Base-by-base conservation (phyloP, 2,888 invertebrate genomes). In the Chrysopilus asiliformis region DNA sequence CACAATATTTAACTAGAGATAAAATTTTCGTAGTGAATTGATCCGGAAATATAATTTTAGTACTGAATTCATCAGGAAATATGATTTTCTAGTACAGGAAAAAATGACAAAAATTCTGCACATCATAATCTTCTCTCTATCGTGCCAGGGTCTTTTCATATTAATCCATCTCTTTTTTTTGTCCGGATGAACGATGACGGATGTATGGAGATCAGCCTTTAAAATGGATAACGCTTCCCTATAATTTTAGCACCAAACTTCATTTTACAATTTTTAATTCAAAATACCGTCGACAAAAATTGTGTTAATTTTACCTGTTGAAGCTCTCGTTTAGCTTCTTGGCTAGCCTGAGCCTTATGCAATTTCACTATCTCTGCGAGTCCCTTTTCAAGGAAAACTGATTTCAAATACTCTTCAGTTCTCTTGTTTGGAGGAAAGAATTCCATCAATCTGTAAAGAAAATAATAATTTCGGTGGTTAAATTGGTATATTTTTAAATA, bases 371-470 rank as follows among this genome's bases (percentile, higher is more conserved):
- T 75, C 61, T 84, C 82, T 35, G 74, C 75, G 46, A 90, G 72
- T 17, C 82, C 86, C 51, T 80, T 79, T 39, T 81, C 76, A 49
- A 76, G 76, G 67, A 89, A 89, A 51, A 78, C 72, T 49, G 78
- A 66, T 52, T 79, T 76, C 63, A 93, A 81, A 61, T 82, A 79
- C 53, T 86, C 87, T 65, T 86, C 86, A 54, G 84, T 86, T 58
- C 93, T 79, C 57, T 91, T 93, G 66, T 90, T 93, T 54, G 83
- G 74, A 45, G 94, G 94, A 59, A 94, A 81, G 68, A 93, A 89
- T 65, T 93, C 91, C 78, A 86, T 76, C 58, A 90, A 66, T 60
- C 86, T 86, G 52, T 20, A 45, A 49, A 37, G 15, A 30, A 29
- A 6, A 13, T 20, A 29, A 10, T 13, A 26, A 26, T 2, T n/a